These are phyloP conservation scores for Teleogryllus oceanicus DNA, from an alignment of 2,888 invertebrate species.

Conservation along the genomic window DNA sequence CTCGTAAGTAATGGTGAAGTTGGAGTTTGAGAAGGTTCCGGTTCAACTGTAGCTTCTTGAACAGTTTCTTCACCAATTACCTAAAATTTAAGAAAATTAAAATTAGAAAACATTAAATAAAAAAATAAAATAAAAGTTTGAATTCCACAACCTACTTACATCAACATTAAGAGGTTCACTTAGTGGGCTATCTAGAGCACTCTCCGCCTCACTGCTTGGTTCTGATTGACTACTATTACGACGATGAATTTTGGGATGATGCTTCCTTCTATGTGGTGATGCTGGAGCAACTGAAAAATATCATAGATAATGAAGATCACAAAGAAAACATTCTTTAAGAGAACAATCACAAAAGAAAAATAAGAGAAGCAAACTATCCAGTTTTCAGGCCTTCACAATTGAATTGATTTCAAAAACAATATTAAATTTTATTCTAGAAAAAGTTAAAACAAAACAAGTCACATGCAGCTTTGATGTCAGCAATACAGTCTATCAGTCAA, in stretches of 20 bases:
- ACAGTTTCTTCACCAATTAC: constrained; percentile 43
- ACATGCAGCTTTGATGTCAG: no score
- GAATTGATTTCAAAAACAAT: no score
- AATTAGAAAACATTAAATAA: neutral
- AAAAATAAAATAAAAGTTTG: neutral
- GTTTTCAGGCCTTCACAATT: no score
- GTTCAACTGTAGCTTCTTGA: constrained; percentile 27
- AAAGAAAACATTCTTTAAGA: no score
- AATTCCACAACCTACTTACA: constrained; percentile 30
- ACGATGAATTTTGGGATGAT: constrained; percentile 19
- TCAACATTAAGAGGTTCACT: constrained; percentile 38
- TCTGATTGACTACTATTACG: constrained; percentile 38
- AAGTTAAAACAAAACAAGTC: no score
- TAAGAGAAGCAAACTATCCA: no score
- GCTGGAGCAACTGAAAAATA: constrained; percentile 22
- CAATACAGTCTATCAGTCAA: neutral
- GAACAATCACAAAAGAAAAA: no score
- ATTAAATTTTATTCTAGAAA: no score
- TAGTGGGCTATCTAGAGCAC: constrained; percentile 37
- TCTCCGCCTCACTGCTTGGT: constrained; percentile 39
- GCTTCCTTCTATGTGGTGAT: constrained; percentile 29
- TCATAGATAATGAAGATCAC: no score
- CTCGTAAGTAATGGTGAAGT: constrained; percentile 73
- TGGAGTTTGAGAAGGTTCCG: constrained; percentile 39
- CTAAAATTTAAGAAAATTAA: constrained; percentile 38